Evolutionary conservation across 2,888 invertebrate genomes (phyloP).

Genomic region (Strigamia maritima): DNA sequence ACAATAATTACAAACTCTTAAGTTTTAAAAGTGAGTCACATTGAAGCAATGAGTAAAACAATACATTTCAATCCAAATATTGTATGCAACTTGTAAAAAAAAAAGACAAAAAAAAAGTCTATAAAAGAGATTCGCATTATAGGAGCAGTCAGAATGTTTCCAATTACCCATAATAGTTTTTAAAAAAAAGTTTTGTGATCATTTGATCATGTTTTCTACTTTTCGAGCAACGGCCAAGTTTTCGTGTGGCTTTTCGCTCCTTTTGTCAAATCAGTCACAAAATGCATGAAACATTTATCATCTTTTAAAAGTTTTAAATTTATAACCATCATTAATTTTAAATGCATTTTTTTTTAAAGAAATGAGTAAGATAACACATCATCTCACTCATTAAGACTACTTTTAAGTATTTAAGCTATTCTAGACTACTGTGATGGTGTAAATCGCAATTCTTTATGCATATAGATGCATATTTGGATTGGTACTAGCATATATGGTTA

Average conservation of each 20-base stretch:
- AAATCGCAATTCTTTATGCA: constrained; percentile 27
- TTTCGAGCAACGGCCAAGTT: too few species aligned
- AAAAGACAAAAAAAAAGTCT: too few species aligned
- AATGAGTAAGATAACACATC: neutral
- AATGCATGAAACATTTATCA: too few species aligned
- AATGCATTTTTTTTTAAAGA: neutral
- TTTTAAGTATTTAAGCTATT: neutral
- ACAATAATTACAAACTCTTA: neutral
- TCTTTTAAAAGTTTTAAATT: neutral
- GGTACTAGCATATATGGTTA: neutral
- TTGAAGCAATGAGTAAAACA: neutral
- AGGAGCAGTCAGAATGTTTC: too few species aligned
- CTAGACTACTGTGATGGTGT: constrained; percentile 20
- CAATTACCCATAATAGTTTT: too few species aligned
- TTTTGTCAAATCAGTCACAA: too few species aligned
- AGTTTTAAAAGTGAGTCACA: neutral
- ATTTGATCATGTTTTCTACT: too few species aligned
- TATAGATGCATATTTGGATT: neutral
- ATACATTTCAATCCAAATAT: neutral
- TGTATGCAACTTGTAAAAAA: too few species aligned
- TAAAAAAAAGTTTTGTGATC: too few species aligned
- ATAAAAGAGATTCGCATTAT: too few species aligned
- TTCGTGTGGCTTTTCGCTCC: too few species aligned
- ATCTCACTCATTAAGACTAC: neutral
- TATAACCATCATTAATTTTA: neutral